Percentiles rank a stretch among this genome's conserved stretches.
These are phyloP conservation scores for Pyralis farinalis DNA, from an alignment of 2,888 invertebrate genomes.

Conservation along the genomic window DNA sequence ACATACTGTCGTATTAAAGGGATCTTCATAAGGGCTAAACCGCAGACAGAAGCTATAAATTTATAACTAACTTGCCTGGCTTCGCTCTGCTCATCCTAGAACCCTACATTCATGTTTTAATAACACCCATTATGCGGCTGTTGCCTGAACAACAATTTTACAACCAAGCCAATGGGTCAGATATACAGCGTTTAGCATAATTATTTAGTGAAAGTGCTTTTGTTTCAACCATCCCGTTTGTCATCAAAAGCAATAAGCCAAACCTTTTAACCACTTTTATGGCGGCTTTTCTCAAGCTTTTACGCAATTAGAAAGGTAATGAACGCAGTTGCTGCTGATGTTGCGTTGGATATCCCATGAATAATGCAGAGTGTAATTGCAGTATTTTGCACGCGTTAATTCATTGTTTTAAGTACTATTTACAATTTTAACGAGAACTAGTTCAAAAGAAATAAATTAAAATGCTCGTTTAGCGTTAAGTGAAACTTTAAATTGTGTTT, in stretches of 20 bases:
- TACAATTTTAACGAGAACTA: neutral
- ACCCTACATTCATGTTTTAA: too few relatives aligned
- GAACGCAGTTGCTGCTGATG: neutral
- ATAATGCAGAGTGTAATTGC: conserved; percentile 1
- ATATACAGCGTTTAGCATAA: neutral
- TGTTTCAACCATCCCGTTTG: conserved; percentile 22
- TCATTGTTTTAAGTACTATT: conserved; percentile 6
- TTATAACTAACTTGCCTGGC: too few relatives aligned
- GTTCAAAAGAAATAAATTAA: neutral
- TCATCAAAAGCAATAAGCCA: conserved; percentile 20
- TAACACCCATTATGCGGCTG: too few relatives aligned
- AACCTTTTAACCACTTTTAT: conserved; percentile 26
- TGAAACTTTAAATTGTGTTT: neutral
- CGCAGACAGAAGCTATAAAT: too few relatives aligned
- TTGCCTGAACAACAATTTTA: too few relatives aligned
- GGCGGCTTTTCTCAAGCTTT: conserved; percentile 15
- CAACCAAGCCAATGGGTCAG: neutral
- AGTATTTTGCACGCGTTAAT: neutral
- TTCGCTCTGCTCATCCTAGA: too few relatives aligned
- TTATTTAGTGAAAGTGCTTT: conserved; percentile 38
- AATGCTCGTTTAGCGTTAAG: neutral
- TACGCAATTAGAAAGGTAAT: neutral
- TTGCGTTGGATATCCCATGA: neutral
- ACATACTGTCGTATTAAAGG: too few relatives aligned
- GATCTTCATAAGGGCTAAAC: too few relatives aligned